Base-by-base conservation (phyloP, 2,888 invertebrate genomes). In the Eumerus sabulonum region DNA sequence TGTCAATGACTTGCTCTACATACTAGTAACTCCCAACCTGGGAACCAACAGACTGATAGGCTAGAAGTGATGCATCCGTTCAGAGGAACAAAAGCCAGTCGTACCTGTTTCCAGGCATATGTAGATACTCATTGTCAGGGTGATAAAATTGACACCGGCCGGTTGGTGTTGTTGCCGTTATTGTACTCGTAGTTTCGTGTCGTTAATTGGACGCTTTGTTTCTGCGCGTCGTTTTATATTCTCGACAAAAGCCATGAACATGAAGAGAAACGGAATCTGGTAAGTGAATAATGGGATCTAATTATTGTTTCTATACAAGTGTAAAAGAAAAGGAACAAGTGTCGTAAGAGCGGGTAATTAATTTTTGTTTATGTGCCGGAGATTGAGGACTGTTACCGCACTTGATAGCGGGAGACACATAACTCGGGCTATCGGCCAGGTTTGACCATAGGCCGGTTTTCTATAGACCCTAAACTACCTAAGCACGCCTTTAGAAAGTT, bases 1-100 rank as follows among this genome's bases (percentile, higher is more conserved):
- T 77, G 76, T 77, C 76, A 77, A 67, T 77, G 76, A 77, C 76
- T 77, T 72, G 76, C 76, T 77, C 76, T 17, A 77, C 76, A 72
- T 76, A 70, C 42, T 19, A 40, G 53, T 35, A 19, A 44, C 27
- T 27, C 27, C 27, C 27, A 48, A 54, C 54, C 54, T 71, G 76
- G 63, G 64, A 70, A 42, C 2, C 27, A 27, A 27, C 27, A 27
- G 7, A 4, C 7, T 27, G 27, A 27, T 7, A 27, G 27, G 7
- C 27, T 7, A 4, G 7, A 4, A 27, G 27, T 27, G 27, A 27
- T 27, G 35, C 11, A 44, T 62, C 68, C 51, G 62, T 57, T 68
- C 62, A 63, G 27, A 27, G 35, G 45, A 38, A 57, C 68, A 62
- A 63, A 68, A 48, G 62, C 54, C 38, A 51, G 59, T 59, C 44